Evolutionary conservation across 2,797 vertebrate genomes (phyloP).

Genomic region (Meda fulgida): DNA sequence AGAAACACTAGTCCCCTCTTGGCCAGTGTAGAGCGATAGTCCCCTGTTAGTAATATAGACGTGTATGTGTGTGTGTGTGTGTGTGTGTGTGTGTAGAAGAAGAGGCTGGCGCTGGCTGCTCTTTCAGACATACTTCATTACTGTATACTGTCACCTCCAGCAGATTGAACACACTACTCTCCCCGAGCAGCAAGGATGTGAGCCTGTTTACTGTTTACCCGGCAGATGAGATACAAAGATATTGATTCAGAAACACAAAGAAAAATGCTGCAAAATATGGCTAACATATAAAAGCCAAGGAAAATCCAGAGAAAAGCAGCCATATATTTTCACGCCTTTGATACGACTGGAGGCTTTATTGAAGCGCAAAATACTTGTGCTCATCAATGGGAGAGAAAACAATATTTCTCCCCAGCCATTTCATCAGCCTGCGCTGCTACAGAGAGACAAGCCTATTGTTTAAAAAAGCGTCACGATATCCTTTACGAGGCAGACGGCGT

Average conservation of each 20-base stretch:
- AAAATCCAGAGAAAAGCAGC: slow-evolving; percentile 21
- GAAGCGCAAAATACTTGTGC: slow-evolving; percentile 37
- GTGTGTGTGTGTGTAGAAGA: background rate
- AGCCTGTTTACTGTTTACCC: slow-evolving; percentile 38
- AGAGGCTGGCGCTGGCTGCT: background rate
- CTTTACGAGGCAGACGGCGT: background rate
- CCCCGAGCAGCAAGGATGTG: background rate
- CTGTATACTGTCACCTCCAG: slow-evolving; percentile 23
- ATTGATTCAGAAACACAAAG: slow-evolving; percentile 33
- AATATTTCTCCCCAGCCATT: slow-evolving; percentile 45
- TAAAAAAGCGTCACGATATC: background rate
- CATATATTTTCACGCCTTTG: slow-evolving; percentile 19
- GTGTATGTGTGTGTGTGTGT: background rate
- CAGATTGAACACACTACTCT: slow-evolving; percentile 32
- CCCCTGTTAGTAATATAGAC: too few species aligned
- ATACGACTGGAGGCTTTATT: slow-evolving; percentile 21
- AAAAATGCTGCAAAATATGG: slow-evolving; percentile 13
- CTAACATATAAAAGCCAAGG: slow-evolving; percentile 22
- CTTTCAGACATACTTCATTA: slow-evolving; percentile 34
- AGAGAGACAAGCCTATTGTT: slow-evolving; percentile 33
- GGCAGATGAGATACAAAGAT: slow-evolving; percentile 30
- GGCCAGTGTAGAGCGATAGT: too few species aligned
- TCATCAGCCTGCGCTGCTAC: slow-evolving; percentile 30
- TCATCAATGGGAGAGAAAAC: slow-evolving; percentile 40
- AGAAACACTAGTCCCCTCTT: too few species aligned